These are phyloP conservation scores for Ceyx margarethae DNA, from an alignment of 2,113 vertebrate genomes.

Conservation along the genomic window DNA sequence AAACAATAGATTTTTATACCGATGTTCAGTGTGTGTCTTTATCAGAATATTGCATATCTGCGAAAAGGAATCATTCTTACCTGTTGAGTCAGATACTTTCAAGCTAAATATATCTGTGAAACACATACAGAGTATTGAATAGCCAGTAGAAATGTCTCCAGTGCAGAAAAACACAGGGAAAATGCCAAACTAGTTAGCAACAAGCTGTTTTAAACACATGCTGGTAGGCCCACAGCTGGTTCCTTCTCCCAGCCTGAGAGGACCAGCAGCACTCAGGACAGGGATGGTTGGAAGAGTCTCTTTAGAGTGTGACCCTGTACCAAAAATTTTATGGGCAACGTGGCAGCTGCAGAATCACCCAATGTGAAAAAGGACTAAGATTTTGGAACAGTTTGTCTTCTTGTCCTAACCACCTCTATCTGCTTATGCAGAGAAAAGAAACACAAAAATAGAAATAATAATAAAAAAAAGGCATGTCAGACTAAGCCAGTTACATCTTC, in stretches of 20 bases:
- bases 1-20: background rate
- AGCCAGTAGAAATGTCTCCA: background rate
- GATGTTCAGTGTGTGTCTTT: background rate
- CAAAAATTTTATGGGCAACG: background rate
- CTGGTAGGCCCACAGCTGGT: background rate
- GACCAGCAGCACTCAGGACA: accelerated
- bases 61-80: background rate
- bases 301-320: background rate
- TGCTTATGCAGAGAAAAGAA: background rate
- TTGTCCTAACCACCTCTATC: background rate
- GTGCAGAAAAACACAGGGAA: background rate
- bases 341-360: background rate
- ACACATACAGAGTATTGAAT: background rate
- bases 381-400: background rate
- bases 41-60: background rate
- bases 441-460: background rate
- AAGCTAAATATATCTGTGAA: background rate
- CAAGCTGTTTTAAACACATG: accelerated
- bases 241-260: background rate
- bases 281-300: background rate
- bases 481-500: background rate
- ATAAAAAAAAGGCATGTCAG: background rate
- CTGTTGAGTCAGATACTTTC: background rate
- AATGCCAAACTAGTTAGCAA: background rate
- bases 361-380: background rate